A percentile compares a stretch with the other conserved stretches of the same genome.
Evolutionary conservation across 1,140 invertebrate genomes (phyloP).

Genomic region (Papilio aristodemus): DNA sequence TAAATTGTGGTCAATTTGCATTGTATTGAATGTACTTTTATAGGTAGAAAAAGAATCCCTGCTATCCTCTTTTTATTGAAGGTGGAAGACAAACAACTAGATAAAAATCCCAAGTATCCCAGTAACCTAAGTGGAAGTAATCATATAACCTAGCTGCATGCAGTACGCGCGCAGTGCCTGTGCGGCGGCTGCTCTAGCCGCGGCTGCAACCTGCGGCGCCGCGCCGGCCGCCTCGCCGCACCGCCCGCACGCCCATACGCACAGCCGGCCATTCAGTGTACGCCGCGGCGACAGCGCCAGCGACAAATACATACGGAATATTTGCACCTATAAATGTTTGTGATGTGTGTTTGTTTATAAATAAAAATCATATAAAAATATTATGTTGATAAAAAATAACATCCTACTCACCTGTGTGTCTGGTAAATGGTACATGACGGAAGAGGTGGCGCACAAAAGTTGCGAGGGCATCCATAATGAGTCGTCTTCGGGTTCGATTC

Average conservation of each 20-base stretch:
- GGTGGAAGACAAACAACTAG: too few species aligned
- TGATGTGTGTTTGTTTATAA: too few species aligned
- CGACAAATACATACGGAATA: slow-evolving; percentile 88
- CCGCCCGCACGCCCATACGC: slow-evolving; percentile 88
- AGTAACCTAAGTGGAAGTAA: too few species aligned
- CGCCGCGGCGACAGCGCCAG: slow-evolving; percentile 90
- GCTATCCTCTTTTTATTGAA: too few species aligned
- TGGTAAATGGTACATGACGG: slow-evolving; percentile 82
- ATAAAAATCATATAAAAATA: too few species aligned
- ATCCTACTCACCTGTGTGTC: slow-evolving; percentile 68
- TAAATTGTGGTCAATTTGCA: too few species aligned
- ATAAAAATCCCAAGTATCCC: too few species aligned
- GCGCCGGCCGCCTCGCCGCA: slow-evolving; percentile 84
- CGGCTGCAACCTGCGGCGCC: slow-evolving; percentile 87
- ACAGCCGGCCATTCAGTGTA: slow-evolving; percentile 90
- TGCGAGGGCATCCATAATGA: slow-evolving; percentile 95
- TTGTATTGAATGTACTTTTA: too few species aligned
- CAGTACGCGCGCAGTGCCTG: slow-evolving; percentile 91
- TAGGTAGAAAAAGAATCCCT: too few species aligned
- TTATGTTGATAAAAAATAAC: background rate
- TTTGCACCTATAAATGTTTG: too few species aligned
- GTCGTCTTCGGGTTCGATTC: slow-evolving; percentile 94
- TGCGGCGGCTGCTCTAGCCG: slow-evolving; percentile 90
- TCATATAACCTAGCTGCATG: slow-evolving; percentile 84
- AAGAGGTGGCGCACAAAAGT: slow-evolving; percentile 89